These are phyloP conservation scores for Cyprinodon diabolis DNA, from an alignment of 2,797 vertebrate species.

Conservation along the genomic window DNA sequence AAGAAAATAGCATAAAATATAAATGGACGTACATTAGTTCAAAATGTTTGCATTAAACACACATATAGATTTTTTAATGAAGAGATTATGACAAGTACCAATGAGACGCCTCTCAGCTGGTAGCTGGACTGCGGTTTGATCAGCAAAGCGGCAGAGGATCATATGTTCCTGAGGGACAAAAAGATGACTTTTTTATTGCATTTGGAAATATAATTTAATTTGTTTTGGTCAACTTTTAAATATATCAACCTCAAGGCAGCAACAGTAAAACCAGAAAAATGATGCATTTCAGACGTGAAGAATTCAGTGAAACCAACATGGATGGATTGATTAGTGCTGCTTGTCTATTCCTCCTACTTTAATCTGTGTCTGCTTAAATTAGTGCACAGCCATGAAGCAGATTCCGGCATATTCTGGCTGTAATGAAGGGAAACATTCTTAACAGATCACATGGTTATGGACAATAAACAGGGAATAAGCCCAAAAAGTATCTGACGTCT, in stretches of 20 bases:
- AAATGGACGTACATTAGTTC: not conserved
- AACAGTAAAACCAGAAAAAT: not conserved
- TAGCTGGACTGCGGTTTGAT: conserved; percentile 94
- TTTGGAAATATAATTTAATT: not conserved
- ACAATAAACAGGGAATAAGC: not conserved
- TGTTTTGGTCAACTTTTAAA: not conserved
- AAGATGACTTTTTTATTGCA: not conserved
- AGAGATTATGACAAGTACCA: conserved; percentile 76
- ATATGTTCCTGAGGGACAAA: conserved; percentile 90
- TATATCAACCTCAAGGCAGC: not conserved
- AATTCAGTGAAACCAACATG: conserved; percentile 3
- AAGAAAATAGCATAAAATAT: not conserved
- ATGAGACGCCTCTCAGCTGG: conserved; percentile 86
- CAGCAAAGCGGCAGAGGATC: conserved; percentile 96
- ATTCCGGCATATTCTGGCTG: not conserved
- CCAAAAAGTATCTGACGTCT: not conserved
- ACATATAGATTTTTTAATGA: not conserved
- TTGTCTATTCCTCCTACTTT: not conserved
- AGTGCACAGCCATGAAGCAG: not conserved
- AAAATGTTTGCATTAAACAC: not conserved
- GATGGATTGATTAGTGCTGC: not conserved
- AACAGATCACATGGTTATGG: not conserved
- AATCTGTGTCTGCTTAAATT: not conserved
- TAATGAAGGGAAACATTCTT: conserved; percentile 1
- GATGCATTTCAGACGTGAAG: not conserved